A percentile compares a stretch with the other conserved stretches of the same genome.
Conservation (phyloP, 2,888 invertebrate genomes). For the Calliphora vomitoria region DNA sequence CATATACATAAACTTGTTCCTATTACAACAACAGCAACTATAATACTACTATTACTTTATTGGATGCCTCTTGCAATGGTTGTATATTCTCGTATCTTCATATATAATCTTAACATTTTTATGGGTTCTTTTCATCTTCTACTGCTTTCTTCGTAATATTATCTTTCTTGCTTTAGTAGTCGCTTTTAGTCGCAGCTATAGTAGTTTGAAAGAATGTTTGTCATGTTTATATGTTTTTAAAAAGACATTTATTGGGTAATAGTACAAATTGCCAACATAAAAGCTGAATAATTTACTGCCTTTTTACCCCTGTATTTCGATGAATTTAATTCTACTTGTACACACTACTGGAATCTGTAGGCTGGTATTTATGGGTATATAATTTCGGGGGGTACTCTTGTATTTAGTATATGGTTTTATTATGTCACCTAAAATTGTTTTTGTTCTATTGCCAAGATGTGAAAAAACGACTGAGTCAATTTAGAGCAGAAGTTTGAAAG, state of each 20-base stretch:
- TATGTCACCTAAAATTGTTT: constrained; percentile 51
- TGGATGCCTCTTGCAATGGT: constrained; percentile 38
- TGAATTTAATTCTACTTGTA: constrained; percentile 48
- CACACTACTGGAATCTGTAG: constrained; percentile 44
- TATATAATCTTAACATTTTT: constrained; percentile 70
- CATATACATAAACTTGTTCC: constrained; percentile 47
- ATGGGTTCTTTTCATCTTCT: constrained; percentile 51
- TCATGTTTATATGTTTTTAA: constrained; percentile 67
- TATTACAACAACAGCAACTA: constrained; percentile 32
- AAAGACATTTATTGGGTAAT: constrained; percentile 76
- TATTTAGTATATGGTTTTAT: constrained; percentile 59
- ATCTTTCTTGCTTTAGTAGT: constrained; percentile 10
- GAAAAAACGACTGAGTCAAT: not conserved
- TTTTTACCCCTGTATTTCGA: constrained; percentile 24
- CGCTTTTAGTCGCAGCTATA: constrained; percentile 9
- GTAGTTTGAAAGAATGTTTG: constrained; percentile 62
- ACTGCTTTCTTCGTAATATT: constrained; percentile 25
- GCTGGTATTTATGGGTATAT: constrained; percentile 49
- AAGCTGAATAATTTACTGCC: constrained; percentile 77
- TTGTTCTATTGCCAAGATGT: not conserved
- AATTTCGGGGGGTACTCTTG: constrained; percentile 18
- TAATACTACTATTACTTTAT: constrained; percentile 44
- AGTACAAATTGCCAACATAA: constrained; percentile 77
- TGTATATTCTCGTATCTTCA: constrained; percentile 25
- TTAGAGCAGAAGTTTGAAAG: not conserved